Evolutionary conservation across 2,888 invertebrate species (phyloP).

Genomic region (Parnassius orleans): DNA sequence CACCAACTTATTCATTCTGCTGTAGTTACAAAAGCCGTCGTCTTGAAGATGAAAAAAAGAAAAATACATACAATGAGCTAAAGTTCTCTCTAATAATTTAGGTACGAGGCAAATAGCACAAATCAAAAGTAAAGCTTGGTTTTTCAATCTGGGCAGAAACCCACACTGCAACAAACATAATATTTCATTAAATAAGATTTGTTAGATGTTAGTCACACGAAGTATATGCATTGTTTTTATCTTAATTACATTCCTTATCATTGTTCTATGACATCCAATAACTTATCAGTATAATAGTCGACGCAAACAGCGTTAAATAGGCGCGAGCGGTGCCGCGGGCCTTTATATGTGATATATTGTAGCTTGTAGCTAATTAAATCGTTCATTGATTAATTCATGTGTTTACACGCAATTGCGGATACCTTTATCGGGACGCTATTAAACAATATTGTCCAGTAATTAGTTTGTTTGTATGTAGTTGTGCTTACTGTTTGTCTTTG

Average conservation of each 20-base stretch:
- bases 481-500: constrained; percentile 6
- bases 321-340: constrained; percentile 12
- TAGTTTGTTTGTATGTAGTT: constrained; percentile 13
- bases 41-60: no score
- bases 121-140: no score
- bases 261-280: constrained; percentile 13
- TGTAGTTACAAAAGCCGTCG: no score
- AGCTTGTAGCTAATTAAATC: constrained; percentile 33
- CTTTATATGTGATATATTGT: constrained; percentile 7
- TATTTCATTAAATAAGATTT: no score
- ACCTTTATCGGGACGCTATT: constrained; percentile 30
- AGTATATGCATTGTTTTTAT: constrained; percentile 3
- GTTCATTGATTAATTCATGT: constrained; percentile 43
- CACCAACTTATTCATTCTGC: no score
- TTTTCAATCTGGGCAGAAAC: no score
- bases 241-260: constrained; percentile 21
- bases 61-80: no score
- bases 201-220: constrained; percentile 13
- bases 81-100: no score
- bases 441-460: constrained; percentile 29
- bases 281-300: constrained; percentile 2
- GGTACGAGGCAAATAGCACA: no score
- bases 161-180: no score
- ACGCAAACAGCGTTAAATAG: neutral
- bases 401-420: constrained; percentile 38